These are phyloP conservation scores for Siniperca knerii DNA, from an alignment of 2,113 vertebrate genomes.

Conservation along the genomic window DNA sequence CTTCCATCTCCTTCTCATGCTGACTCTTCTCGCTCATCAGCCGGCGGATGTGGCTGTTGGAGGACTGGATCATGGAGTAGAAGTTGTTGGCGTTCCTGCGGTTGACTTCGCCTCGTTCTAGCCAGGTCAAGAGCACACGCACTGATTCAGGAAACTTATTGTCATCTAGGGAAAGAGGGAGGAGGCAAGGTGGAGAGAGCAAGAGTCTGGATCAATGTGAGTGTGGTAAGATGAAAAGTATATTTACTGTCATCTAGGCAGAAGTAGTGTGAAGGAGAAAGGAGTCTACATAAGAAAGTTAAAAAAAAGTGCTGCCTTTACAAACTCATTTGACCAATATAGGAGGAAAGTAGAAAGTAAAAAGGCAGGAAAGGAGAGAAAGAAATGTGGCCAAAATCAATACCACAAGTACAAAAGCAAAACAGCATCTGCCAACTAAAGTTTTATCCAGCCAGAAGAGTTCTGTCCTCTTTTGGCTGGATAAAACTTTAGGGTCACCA, in stretches of 20 bases:
- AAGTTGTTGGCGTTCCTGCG: conserved; percentile 96
- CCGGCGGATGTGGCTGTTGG: conserved; percentile 94
- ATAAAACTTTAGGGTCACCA: conserved; percentile 1
- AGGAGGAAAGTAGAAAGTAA: neutral
- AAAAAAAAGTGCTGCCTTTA: neutral
- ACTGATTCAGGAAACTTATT: conserved; percentile 92
- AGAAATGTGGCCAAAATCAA: conserved; percentile 33
- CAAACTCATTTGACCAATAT: conserved; percentile 25
- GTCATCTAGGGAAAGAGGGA: conserved; percentile 13
- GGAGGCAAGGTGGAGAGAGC: neutral
- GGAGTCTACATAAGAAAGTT: neutral
- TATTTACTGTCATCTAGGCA: conserved; percentile 1
- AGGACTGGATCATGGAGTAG: conserved; percentile 98
- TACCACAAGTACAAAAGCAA: conserved; percentile 1
- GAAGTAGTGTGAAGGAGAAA: neutral
- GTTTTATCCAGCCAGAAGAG: neutral
- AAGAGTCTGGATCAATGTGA: conserved; percentile 19
- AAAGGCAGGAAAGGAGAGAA: neutral
- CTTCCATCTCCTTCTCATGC: conserved; percentile 96
- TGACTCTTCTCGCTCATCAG: conserved; percentile 91
- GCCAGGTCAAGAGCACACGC: conserved; percentile 93
- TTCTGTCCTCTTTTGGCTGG: no score
- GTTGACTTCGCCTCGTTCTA: conserved; percentile 95
- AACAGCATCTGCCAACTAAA: conserved; percentile 16
- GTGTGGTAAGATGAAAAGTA: neutral